Evolutionary conservation across 1,140 invertebrate species (phyloP).

Genomic region (Parasteatoda tepidariorum): DNA sequence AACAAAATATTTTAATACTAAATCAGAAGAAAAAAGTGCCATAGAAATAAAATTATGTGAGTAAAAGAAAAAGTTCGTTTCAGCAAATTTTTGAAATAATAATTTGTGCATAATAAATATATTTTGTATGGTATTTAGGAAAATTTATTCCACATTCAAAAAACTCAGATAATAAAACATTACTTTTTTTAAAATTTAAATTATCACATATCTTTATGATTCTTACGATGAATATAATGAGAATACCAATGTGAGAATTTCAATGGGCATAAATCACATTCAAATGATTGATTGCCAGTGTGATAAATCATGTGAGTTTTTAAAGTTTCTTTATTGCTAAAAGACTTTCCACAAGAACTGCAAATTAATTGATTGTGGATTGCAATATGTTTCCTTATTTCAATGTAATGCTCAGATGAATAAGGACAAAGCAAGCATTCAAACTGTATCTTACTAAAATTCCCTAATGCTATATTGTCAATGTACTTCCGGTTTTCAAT

Average conservation of each 20-base stretch:
- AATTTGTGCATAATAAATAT: no score
- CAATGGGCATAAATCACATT: conserved; percentile 56
- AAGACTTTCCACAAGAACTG: conserved; percentile 82
- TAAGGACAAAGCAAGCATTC: conserved; percentile 75
- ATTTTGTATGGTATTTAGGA: no score
- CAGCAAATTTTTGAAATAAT: no score
- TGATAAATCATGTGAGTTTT: conserved; percentile 82
- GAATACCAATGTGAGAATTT: conserved; percentile 38
- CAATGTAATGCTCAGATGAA: not conserved
- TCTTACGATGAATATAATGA: conserved; percentile 43
- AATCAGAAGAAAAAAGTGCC: no score
- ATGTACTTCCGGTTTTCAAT: conserved; percentile 17
- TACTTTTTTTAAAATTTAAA: no score
- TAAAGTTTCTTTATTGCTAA: conserved; percentile 92
- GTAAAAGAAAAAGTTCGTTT: no score
- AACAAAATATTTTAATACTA: no score
- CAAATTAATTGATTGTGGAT: conserved; percentile 84
- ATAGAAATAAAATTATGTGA: no score
- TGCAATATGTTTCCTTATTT: conserved; percentile 79
- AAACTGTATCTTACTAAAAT: conserved; percentile 65
- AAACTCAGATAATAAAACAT: no score
- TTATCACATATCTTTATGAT: not conserved
- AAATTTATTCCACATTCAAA: no score
- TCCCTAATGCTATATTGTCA: conserved; percentile 17
- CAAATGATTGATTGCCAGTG: conserved; percentile 61